Evolutionary conservation across 1,140 invertebrate genomes (phyloP), one percentile per base, ranked within the genome.

Genomic region (Battus philenor): DNA sequence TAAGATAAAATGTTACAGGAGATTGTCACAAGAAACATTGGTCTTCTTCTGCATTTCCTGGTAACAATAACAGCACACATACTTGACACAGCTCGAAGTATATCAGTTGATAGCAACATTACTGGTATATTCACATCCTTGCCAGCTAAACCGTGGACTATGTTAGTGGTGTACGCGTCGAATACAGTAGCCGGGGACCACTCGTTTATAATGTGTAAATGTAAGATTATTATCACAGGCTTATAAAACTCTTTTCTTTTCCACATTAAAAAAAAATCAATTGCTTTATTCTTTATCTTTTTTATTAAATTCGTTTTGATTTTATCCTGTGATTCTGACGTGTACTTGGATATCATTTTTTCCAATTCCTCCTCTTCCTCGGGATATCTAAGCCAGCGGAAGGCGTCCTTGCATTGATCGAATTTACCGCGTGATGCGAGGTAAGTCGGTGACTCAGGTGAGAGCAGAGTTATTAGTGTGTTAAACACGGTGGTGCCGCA

Each of bases 361-460:
- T 64, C 34, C 8, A 72, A 38, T 48, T 72, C 68, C 0, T 59
- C 55, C 33, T 70, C 58, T 55, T 73, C 69, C 1, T 44, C 44
- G 11, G 55, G 43, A 45, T 54, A 56, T 44, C 69, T 50, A 7
- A 70, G 22, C 56, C 59, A 70, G 24, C 53, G 47, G 33, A 73
- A 73, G 1, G 60, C 50, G 36, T 44, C 45, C 13, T 39, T 62
- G 17, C 56, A 52, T 3, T 68, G 61, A 0, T 70, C 61, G 29
- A 59, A 61, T 27, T 55, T 56, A 0, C 59, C 56, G 30, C 67
- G 59, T 30, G 57, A 56, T 4, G 63, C 58, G 1, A 69, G 33
- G 50, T 56, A 72, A 20, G 54, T 62, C 3, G 68, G 68, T 8
- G 65, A 69, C 41, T 72, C 68, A 12, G 66, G 66, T 1, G 59